phyloP scores from a whole-genome alignment of 2,797 vertebrate species.

The Rallus crepitans region DNA sequence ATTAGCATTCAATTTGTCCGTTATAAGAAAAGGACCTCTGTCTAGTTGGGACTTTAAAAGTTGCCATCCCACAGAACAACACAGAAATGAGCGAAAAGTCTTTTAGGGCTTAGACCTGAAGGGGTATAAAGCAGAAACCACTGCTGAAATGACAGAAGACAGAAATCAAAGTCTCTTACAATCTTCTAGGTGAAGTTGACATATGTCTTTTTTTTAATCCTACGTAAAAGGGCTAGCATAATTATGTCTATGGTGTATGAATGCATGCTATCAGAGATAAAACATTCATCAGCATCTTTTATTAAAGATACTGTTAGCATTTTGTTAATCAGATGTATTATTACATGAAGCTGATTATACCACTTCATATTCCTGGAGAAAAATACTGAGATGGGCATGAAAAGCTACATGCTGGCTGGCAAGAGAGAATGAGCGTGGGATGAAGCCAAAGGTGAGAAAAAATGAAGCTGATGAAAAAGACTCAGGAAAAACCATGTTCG shows the following conservation, averaged over 20 bases:
- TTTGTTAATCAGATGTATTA: constrained; percentile 1
- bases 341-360: not conserved
- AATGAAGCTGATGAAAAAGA: not conserved
- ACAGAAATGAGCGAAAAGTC: not conserved
- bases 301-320: not conserved
- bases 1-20: not conserved
- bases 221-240: not conserved
- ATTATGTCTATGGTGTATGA: not conserved
- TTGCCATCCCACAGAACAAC: not conserved
- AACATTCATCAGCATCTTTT: not conserved
- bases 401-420: not conserved
- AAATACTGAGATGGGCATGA: not conserved
- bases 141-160: not conserved
- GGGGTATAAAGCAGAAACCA: not conserved
- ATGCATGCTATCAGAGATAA: not conserved
- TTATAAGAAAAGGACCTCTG: not conserved
- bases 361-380: not conserved
- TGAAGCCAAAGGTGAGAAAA: not conserved
- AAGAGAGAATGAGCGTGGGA: not conserved
- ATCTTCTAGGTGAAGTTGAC: not conserved
- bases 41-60: not conserved
- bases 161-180: not conserved
- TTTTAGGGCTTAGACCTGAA: not conserved
- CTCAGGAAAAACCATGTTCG: not conserved
- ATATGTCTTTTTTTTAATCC: not conserved